Conservation (phyloP, 2,888 invertebrate genomes). For the Glaucopsyche alexis region DNA sequence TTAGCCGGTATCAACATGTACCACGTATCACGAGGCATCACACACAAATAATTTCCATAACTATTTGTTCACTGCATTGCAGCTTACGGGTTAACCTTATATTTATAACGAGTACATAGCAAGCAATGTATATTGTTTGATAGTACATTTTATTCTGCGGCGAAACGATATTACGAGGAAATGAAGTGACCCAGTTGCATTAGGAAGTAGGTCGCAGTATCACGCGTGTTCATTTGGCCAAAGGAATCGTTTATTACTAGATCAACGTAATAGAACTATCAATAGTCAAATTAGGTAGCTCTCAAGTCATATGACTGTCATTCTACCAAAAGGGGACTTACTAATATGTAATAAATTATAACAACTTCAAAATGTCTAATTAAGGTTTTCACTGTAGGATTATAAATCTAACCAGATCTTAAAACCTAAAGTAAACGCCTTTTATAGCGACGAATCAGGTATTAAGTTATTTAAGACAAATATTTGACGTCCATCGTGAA, state of each 20-base stretch:
- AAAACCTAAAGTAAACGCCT: too few species aligned
- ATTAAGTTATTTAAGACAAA: too few species aligned
- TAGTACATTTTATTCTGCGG: background rate
- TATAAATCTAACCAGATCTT: too few species aligned
- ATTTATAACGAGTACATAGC: background rate
- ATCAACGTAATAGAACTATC: background rate
- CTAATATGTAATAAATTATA: too few species aligned
- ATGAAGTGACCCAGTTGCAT: conserved; percentile 65
- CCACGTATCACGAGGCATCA: conserved; percentile 33
- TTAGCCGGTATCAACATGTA: conserved; percentile 43
- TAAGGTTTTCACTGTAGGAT: too few species aligned
- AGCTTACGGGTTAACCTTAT: background rate
- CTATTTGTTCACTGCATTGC: background rate
- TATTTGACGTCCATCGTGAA: too few species aligned
- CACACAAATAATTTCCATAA: background rate
- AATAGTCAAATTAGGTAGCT: background rate
- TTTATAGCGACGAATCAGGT: too few species aligned
- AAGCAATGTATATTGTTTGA: background rate
- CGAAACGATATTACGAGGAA: conserved; percentile 44
- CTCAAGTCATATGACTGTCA: background rate
- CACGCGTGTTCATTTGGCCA: conserved; percentile 20
- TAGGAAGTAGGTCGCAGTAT: conserved; percentile 63
- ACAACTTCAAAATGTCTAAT: too few species aligned
- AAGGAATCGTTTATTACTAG: background rate
- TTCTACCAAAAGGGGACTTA: too few species aligned